Conservation (phyloP, 2,113 vertebrate species). For the Gnathonemus echidnorhynchus region DNA sequence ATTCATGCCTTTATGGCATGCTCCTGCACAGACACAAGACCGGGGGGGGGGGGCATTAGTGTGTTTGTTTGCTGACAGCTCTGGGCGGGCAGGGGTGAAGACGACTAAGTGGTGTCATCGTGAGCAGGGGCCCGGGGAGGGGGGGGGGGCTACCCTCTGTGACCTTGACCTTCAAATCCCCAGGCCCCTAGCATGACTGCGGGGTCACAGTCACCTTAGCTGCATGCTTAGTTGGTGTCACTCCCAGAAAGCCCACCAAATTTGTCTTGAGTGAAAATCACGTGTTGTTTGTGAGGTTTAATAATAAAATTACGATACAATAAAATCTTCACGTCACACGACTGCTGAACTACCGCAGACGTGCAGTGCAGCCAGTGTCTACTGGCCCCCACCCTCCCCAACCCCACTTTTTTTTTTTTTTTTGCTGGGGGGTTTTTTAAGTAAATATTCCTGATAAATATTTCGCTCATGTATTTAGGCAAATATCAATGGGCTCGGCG, state of each 20-base stretch:
- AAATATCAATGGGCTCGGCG: slow-evolving; percentile 67
- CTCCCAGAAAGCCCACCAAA: background rate
- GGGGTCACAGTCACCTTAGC: background rate
- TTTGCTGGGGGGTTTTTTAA: slow-evolving; percentile 43
- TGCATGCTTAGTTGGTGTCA: background rate
- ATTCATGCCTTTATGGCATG: slow-evolving; percentile 59
- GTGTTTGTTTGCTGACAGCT: slow-evolving; percentile 55
- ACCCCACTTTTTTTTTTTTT: slow-evolving; percentile 16
- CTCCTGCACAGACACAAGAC: slow-evolving; percentile 22
- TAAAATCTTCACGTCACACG: background rate
- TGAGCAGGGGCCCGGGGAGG: slow-evolving; percentile 24
- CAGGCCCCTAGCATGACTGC: background rate
- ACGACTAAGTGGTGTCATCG: slow-evolving; percentile 53
- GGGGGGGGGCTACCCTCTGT: background rate
- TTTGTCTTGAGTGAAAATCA: background rate
- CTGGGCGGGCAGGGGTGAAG: slow-evolving; percentile 48
- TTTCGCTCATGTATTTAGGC: slow-evolving; percentile 59
- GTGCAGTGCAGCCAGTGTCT: background rate
- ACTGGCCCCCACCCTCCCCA: background rate
- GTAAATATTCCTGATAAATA: slow-evolving; percentile 54
- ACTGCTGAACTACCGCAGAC: background rate
- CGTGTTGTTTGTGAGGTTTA: background rate
- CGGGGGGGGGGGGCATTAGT: slow-evolving; percentile 28
- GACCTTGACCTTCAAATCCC: slow-evolving; percentile 1
- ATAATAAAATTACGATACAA: background rate